Evolutionary conservation across 2,888 invertebrate species (phyloP).

Genomic region (Drosophila stalkeri): DNA sequence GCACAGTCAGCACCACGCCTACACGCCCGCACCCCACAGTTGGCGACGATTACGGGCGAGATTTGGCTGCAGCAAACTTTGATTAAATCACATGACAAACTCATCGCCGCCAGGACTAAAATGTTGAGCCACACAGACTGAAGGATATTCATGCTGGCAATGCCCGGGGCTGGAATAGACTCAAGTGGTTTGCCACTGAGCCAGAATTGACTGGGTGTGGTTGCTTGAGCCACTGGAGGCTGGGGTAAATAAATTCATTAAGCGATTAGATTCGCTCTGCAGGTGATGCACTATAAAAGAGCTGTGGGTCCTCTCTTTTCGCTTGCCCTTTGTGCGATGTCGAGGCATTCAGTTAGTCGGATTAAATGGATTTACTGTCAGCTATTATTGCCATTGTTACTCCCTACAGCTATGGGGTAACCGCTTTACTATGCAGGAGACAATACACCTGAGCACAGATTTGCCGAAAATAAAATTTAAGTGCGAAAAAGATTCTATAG

Average conservation of each 20-base stretch:
- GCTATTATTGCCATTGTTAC: slow-evolving; percentile 42
- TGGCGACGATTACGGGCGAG: slow-evolving; percentile 56
- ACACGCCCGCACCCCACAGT: slow-evolving; percentile 3
- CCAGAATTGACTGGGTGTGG: slow-evolving; percentile 29
- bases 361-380: slow-evolving; percentile 63
- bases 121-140: slow-evolving; percentile 35
- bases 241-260: slow-evolving; percentile 74
- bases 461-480: slow-evolving; percentile 6
- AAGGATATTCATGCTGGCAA: slow-evolving; percentile 22
- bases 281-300: slow-evolving; percentile 38
- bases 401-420: slow-evolving; percentile 6
- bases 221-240: neutral
- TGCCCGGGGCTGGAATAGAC: slow-evolving; percentile 27
- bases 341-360: slow-evolving; percentile 55
- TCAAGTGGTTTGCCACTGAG: slow-evolving; percentile 66
- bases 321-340: slow-evolving; percentile 37
- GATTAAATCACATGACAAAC: slow-evolving; percentile 75
- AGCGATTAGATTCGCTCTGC: slow-evolving; percentile 63
- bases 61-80: slow-evolving; percentile 75
- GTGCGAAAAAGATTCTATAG: neutral
- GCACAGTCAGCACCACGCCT: slow-evolving; percentile 43
- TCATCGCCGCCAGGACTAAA: slow-evolving; percentile 30
- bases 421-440: slow-evolving; percentile 11
- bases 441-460: slow-evolving; percentile 16
- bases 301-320: slow-evolving; percentile 6